A percentile compares a stretch with the other conserved stretches of the same genome.
phyloP scores from a whole-genome alignment of 2,888 invertebrate species.

The Scaeva pyrastri region DNA sequence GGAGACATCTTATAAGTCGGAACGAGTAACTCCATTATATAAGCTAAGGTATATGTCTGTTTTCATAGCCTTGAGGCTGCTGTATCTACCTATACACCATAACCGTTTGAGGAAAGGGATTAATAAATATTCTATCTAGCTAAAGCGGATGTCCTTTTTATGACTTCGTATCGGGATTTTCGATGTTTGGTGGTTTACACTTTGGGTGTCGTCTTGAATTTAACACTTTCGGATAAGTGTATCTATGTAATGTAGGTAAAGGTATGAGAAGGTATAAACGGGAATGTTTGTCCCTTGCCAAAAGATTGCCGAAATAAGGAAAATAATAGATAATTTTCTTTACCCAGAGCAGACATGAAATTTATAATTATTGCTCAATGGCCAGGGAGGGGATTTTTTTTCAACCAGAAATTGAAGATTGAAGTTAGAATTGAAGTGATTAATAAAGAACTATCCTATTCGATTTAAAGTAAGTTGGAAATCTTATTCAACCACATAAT shows the following conservation, averaged over 20 bases:
- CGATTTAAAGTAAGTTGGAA: too few relatives aligned
- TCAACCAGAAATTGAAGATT: too few relatives aligned
- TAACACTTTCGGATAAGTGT: constrained; percentile 20
- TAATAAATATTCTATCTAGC: constrained; percentile 64
- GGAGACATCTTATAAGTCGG: constrained; percentile 71
- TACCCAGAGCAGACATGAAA: neutral
- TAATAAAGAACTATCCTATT: too few relatives aligned
- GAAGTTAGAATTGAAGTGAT: too few relatives aligned
- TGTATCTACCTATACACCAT: neutral
- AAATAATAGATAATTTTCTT: neutral
- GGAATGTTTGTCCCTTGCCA: constrained; percentile 1
- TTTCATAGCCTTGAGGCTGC: neutral
- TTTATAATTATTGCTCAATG: constrained; percentile 16
- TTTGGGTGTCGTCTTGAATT: constrained; percentile 51
- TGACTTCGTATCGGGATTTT: constrained; percentile 55
- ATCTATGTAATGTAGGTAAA: neutral
- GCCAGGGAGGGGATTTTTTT: too few relatives aligned
- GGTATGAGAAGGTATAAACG: too few relatives aligned
- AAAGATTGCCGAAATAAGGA: neutral
- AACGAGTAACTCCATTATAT: constrained; percentile 46
- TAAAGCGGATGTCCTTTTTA: constrained; percentile 61
- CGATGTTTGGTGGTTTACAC: constrained; percentile 59
- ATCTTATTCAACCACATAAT: too few relatives aligned
- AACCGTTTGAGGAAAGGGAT: constrained; percentile 44
- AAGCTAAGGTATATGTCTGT: neutral